Evolutionary conservation across 2,888 invertebrate species (phyloP), one percentile per base, ranked within the genome.

Genomic region (Ditylenchus weischeri): DNA sequence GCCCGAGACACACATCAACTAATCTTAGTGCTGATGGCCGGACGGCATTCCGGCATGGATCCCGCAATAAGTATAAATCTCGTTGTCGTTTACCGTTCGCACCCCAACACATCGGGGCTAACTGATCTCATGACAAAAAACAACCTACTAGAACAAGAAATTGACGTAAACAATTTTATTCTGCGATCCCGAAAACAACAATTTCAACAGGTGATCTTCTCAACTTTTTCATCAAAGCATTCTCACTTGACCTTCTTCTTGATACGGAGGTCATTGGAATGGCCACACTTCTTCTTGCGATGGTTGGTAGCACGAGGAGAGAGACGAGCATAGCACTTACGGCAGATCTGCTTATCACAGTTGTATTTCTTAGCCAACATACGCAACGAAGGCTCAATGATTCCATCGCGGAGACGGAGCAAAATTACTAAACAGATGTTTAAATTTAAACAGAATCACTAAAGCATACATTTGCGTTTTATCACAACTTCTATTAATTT

Each of bases 261-360:
- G 84, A 95, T 94, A 86, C 98, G 91, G 85, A 98, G 89, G 86
- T 98, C 95, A 88, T 93, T 96, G 81, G 95, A 95, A 87, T 96
- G 96, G 72, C 98, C 98, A 86, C 98, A 98, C 87, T 96, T 98
- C 87, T 91, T 93, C 88, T 98, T 98, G 83, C 98, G 91, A 87
- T 98, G 98, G 86, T 98, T 98, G 76, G 94, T 95, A 19, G 98
- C 98, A 86, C 96, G 90, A 57, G 95, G 95, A 85, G 96, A 96
- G 73, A 98, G 90, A 83, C 98, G 91, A 78, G 98, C 98, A 84
- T 98, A 98, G 87, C 98, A 98, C 87, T 96, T 96, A 84, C 98
- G 90, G 88, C 96, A 98, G 62, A 47, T 23, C 93, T 96, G 95
- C 86, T 98, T 98, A 86, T 98, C 95, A 86, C 96, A 96, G 86